Percentiles rank a stretch among this genome's conserved stretches.
Evolutionary conservation across 1,140 invertebrate species (phyloP).

Genomic region (Leptonema lineaticorne): DNA sequence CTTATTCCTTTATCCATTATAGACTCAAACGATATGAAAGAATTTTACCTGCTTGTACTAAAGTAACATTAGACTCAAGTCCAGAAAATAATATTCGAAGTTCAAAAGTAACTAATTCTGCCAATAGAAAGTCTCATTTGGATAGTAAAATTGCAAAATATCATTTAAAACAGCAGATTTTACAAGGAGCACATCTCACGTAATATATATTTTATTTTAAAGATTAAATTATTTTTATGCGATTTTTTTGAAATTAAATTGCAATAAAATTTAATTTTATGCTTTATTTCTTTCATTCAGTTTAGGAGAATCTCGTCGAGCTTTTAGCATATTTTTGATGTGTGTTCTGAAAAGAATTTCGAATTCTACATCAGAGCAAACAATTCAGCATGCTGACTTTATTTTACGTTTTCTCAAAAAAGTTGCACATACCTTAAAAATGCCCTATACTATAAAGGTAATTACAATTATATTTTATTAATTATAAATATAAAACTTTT

Average conservation of each 20-base stretch:
- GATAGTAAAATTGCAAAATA: conserved; percentile 45
- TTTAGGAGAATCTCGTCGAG: conserved; percentile 69
- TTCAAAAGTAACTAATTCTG: background rate
- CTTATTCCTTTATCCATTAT: background rate
- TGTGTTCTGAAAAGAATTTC: conserved; percentile 73
- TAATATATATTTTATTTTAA: conserved; percentile 34
- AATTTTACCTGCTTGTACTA: conserved; percentile 35
- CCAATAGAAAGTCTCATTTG: background rate
- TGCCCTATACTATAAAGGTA: conserved; percentile 64
- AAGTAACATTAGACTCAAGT: conserved; percentile 30
- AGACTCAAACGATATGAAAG: conserved; percentile 50
- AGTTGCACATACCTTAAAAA: conserved; percentile 73
- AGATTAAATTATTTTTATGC: background rate
- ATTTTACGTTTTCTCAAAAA: conserved; percentile 83
- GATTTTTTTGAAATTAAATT: background rate
- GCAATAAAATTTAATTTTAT: background rate
- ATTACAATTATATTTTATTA: background rate
- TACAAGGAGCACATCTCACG: conserved; percentile 48
- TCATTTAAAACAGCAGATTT: conserved; percentile 48
- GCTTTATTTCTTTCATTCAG: conserved; percentile 45
- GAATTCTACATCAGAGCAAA: conserved; percentile 59
- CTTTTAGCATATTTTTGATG: conserved; percentile 81
- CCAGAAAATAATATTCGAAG: background rate
- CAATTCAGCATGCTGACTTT: conserved; percentile 64
- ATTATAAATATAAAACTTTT: background rate